Conservation (phyloP, 2,113 vertebrate species). For the Odocoileus hemionus region DNA sequence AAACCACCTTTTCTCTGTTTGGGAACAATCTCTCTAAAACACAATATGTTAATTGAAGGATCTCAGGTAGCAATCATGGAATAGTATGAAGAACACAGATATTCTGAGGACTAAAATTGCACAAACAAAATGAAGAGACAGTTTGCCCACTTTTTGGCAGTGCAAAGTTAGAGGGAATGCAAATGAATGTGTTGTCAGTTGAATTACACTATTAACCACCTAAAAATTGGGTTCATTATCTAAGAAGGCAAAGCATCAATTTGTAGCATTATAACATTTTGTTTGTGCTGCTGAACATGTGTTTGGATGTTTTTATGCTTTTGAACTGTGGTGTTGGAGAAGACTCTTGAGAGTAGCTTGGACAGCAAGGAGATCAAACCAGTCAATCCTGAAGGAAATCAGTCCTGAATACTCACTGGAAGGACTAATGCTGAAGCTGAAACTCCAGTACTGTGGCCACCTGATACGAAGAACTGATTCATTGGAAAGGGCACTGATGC, state of each 20-base stretch:
- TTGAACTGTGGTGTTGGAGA: background rate
- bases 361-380: background rate
- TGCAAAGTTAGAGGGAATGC: background rate
- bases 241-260: constrained; percentile 42
- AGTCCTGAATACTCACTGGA: background rate
- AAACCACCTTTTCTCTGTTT: constrained; percentile 32
- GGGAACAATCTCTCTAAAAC: constrained; percentile 6
- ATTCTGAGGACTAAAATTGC: background rate
- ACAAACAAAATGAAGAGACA: constrained; percentile 17
- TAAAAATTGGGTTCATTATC: constrained; percentile 25
- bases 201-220: constrained; percentile 14
- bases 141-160: background rate
- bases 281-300: background rate
- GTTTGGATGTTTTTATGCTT: background rate
- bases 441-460: background rate
- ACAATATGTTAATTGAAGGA: constrained; percentile 3
- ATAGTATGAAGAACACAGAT: constrained; percentile 9
- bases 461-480: background rate
- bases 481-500: background rate
- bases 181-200: background rate
- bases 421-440: background rate
- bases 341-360: background rate
- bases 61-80: constrained; percentile 24
- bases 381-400: background rate
- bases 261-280: background rate